These are phyloP conservation scores for Apodemia zela DNA, from an alignment of 2,888 invertebrate species.

Conservation along the genomic window DNA sequence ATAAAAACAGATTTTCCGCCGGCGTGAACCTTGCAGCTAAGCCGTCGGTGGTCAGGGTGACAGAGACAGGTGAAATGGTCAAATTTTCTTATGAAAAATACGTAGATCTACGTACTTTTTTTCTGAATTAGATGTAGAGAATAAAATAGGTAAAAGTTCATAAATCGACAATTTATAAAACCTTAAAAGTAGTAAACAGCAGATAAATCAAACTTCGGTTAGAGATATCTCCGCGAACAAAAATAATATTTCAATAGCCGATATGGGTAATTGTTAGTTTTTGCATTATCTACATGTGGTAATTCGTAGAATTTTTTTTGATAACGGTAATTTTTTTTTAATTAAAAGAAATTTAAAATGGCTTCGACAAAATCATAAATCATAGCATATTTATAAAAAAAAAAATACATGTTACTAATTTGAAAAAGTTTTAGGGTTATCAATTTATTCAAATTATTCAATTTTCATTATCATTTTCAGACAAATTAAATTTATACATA, in stretches of 20 bases:
- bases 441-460: conserved; percentile 14
- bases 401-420: too few species aligned
- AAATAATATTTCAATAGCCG: background rate
- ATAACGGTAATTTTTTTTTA: too few species aligned
- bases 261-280: too few species aligned
- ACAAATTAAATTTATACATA: conserved; percentile 18
- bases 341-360: too few species aligned
- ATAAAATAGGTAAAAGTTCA: conserved; percentile 3
- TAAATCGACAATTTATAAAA: conserved; percentile 16
- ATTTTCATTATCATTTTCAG: conserved; percentile 19
- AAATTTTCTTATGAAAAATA: conserved; percentile 15
- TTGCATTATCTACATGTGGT: background rate
- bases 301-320: too few species aligned
- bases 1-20: too few species aligned
- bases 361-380: too few species aligned
- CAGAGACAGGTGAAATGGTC: too few species aligned
- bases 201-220: background rate
- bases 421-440: conserved; percentile 16
- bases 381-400: too few species aligned
- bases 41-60: too few species aligned
- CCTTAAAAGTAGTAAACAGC: conserved; percentile 19
- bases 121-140: conserved; percentile 2
- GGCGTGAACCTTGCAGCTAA: too few species aligned
- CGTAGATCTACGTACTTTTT: conserved; percentile 19
- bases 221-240: background rate